phyloP scores from a whole-genome alignment of 1,140 invertebrate genomes.

The Neodiprion virginianus region DNA sequence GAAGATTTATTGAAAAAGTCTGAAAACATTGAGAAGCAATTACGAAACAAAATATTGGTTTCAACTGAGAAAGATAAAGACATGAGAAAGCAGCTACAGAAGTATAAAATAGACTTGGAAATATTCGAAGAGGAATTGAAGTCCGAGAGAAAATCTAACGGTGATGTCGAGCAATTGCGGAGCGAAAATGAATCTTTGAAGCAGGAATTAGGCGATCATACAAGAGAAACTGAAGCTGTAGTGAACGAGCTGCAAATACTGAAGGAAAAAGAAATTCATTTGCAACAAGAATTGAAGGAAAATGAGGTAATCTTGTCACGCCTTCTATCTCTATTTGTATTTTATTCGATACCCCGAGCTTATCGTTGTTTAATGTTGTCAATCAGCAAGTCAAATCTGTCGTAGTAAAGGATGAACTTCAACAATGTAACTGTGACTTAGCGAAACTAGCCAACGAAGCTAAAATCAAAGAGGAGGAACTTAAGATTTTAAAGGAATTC shows the following conservation, averaged over 20 bases:
- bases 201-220: constrained; percentile 23
- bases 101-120: constrained; percentile 39
- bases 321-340: background rate
- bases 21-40: background rate
- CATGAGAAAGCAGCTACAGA: constrained; percentile 37
- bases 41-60: constrained; percentile 29
- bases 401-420: constrained; percentile 21
- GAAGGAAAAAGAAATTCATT: constrained; percentile 13
- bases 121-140: constrained; percentile 44
- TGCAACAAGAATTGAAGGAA: background rate
- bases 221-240: constrained; percentile 8
- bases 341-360: background rate
- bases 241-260: constrained; percentile 19
- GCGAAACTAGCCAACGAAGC: constrained; percentile 23
- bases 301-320: constrained; percentile 1
- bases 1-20: background rate
- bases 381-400: constrained; percentile 14
- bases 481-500: constrained; percentile 24
- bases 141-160: constrained; percentile 12
- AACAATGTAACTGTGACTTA: constrained; percentile 19
- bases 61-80: constrained; percentile 35
- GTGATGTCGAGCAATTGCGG: constrained; percentile 18
- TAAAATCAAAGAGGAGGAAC: constrained; percentile 21
- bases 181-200: constrained; percentile 19
- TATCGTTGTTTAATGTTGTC: background rate